A percentile compares a stretch with the other conserved stretches of the same genome.
These are phyloP conservation scores for Novumbra hubbsi DNA, from an alignment of 2,797 vertebrate genomes.

Conservation along the genomic window DNA sequence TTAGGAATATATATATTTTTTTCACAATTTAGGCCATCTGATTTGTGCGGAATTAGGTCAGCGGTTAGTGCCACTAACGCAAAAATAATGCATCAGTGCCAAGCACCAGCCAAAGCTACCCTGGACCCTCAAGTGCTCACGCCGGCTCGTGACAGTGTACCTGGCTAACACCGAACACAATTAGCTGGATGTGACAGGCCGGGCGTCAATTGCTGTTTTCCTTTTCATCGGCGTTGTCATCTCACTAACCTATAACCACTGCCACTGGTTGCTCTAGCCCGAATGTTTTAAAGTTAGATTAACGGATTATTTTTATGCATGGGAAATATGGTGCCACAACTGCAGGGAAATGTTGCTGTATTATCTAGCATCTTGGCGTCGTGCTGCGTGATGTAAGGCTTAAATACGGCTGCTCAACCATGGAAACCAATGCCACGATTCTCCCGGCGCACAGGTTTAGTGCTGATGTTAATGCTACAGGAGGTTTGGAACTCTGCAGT, in stretches of 20 bases:
- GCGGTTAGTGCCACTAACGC: constrained; percentile 50
- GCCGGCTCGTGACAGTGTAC: neutral
- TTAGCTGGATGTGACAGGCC: neutral
- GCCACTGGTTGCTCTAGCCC: neutral
- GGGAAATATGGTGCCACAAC: constrained; percentile 4
- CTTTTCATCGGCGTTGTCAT: constrained; percentile 38
- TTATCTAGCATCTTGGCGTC: neutral
- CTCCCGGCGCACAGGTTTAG: no score
- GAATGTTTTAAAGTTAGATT: neutral
- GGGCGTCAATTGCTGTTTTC: neutral
- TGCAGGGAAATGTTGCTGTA: neutral
- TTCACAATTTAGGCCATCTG: constrained; percentile 70
- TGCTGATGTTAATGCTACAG: no score
- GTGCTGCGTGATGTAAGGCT: no score
- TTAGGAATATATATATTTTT: constrained; percentile 53
- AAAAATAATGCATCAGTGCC: constrained; percentile 53
- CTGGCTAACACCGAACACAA: neutral
- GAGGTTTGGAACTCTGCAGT: no score
- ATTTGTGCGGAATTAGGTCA: constrained; percentile 77
- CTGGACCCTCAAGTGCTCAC: neutral
- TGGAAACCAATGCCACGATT: no score
- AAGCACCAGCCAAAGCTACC: constrained; percentile 50
- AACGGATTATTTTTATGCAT: neutral
- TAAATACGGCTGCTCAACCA: no score
- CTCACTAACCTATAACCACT: constrained; percentile 28